Percentiles rank a stretch among this genome's conserved stretches.
These are phyloP conservation scores for Laterallus jamaicensis DNA, from an alignment of 2,113 vertebrate species.

Conservation along the genomic window DNA sequence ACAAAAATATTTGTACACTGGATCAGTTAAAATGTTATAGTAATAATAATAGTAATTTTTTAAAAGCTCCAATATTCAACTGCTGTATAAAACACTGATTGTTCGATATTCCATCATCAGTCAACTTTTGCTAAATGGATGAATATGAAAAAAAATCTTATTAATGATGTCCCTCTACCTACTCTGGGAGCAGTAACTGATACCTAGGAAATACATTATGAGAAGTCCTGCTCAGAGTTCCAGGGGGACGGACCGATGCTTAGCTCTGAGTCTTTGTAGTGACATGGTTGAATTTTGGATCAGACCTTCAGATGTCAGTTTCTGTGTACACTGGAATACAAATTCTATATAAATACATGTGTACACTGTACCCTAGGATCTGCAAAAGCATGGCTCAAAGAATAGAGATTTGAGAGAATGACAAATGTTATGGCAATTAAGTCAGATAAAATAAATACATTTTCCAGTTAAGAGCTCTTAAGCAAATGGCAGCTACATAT, in stretches of 20 bases:
- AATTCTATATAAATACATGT: neutral
- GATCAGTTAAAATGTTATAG: neutral
- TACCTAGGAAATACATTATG: neutral
- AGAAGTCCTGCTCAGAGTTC: neutral
- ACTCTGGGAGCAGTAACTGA: neutral
- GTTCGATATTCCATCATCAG: neutral
- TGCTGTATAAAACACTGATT: neutral
- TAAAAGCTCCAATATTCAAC: neutral
- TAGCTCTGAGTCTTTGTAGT: neutral
- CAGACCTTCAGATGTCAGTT: neutral
- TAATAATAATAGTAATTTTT: neutral
- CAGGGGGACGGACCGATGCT: neutral
- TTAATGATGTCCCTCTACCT: neutral
- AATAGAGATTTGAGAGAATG: neutral
- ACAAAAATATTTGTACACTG: neutral
- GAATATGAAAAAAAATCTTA: neutral
- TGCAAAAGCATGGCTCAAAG: neutral
- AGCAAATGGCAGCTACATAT: neutral
- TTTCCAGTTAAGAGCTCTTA: neutral
- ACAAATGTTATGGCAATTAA: neutral
- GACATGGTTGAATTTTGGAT: neutral
- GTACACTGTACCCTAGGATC: neutral
- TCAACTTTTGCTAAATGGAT: neutral
- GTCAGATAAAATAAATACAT: neutral
- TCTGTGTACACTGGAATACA: neutral